phyloP scores from a whole-genome alignment of 2,113 vertebrate species.

The Balaeniceps rex region DNA sequence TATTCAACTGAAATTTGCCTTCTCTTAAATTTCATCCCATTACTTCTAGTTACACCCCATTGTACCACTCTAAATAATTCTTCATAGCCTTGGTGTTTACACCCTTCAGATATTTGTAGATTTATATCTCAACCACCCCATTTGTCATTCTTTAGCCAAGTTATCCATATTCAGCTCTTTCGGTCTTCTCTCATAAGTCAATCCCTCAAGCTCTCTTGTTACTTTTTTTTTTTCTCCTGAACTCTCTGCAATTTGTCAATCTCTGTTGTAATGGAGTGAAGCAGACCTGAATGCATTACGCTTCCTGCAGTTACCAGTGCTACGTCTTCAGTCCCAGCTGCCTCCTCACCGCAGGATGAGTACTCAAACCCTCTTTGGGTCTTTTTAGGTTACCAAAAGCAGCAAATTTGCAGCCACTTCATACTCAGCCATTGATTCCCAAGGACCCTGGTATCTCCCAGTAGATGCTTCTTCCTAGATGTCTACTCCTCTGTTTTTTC shows the following conservation, averaged over 20 bases:
- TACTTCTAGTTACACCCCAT: conserved; percentile 69
- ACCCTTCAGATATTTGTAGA: conserved; percentile 68
- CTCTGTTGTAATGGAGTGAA: conserved; percentile 27
- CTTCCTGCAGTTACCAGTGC: background rate
- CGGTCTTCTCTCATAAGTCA: conserved; percentile 56
- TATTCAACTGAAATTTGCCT: conserved; percentile 66
- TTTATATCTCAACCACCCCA: conserved; percentile 61
- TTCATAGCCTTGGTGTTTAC: conserved; percentile 70
- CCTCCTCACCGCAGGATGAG: background rate
- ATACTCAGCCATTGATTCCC: background rate
- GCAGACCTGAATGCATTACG: conserved; percentile 55
- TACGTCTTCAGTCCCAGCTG: background rate
- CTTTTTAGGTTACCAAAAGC: background rate
- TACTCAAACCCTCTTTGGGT: background rate
- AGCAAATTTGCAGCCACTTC: background rate
- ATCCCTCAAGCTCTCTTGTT: conserved; percentile 56
- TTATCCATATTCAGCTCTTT: conserved; percentile 68
- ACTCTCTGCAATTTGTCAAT: conserved; percentile 59
- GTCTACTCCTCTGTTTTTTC: background rate
- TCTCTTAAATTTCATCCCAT: conserved; percentile 69
- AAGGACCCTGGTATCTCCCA: background rate
- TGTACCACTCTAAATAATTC: conserved; percentile 68
- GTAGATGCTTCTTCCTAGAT: background rate
- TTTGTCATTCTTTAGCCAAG: conserved; percentile 68
- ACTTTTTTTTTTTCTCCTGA: conserved; percentile 28